Conservation (phyloP, 64 coral and sea anemone genomes). For the Pachyseris speciosa region DNA sequence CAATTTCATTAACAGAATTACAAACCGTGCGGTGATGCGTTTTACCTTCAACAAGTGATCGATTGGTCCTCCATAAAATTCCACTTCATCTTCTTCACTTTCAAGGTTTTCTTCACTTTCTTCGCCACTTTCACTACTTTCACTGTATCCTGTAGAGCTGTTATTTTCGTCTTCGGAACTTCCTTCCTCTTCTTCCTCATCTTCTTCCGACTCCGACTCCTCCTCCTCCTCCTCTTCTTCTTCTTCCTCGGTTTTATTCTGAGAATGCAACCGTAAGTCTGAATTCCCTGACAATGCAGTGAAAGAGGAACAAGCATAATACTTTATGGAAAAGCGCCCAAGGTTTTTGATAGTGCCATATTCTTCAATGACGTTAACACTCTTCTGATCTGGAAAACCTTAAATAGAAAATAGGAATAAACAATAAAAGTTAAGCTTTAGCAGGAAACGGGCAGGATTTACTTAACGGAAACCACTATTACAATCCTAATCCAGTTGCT, state of each 20-base stretch:
- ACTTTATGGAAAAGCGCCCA: neutral
- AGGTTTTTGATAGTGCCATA: conserved; percentile 8
- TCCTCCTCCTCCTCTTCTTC: too few species aligned
- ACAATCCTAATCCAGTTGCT: neutral
- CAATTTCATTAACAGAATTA: neutral
- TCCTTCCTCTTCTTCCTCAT: neutral
- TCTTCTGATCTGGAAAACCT: conserved; percentile 54
- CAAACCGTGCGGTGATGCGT: neutral
- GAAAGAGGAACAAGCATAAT: conserved; percentile 81
- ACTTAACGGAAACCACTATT: neutral
- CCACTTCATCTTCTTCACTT: neutral
- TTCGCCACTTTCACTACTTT: neutral
- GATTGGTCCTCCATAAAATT: neutral
- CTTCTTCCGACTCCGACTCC: neutral
- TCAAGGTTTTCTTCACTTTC: too few species aligned
- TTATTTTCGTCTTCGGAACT: neutral
- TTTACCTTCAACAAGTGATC: conserved; percentile 11
- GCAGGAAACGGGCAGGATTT: too few species aligned
- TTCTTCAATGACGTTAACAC: neutral
- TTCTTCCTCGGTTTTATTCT: neutral
- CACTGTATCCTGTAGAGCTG: neutral
- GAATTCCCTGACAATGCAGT: conserved; percentile 82
- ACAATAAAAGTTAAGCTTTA: neutral
- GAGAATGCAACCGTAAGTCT: conserved; percentile 47
- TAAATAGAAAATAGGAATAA: neutral